Percentiles rank a stretch among this genome's conserved stretches.
These are phyloP conservation scores for Dasysyrphus tricinctus DNA, from an alignment of 2,888 invertebrate species.

Conservation along the genomic window DNA sequence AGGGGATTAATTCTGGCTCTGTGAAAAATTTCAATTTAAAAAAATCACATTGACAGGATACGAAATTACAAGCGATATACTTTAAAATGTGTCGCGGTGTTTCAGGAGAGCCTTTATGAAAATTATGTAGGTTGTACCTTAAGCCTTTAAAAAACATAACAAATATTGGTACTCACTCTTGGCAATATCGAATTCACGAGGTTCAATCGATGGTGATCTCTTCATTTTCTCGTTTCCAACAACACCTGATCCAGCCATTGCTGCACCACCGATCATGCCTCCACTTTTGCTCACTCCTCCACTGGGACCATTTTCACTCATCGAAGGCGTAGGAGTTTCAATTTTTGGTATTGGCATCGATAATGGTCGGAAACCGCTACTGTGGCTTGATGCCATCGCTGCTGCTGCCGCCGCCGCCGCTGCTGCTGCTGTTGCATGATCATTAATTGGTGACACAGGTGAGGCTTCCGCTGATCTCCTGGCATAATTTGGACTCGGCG, in stretches of 20 bases:
- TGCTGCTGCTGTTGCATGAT: conserved; percentile 65
- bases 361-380: conserved; percentile 76
- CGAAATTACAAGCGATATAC: too few relatives aligned
- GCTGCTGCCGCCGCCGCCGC: conserved; percentile 21
- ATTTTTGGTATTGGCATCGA: conserved; percentile 80
- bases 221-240: conserved; percentile 79
- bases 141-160: neutral
- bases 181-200: conserved; percentile 83
- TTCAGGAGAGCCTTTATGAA: too few relatives aligned
- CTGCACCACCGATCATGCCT: conserved; percentile 42
- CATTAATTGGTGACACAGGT: conserved; percentile 63
- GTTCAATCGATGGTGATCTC: conserved; percentile 80
- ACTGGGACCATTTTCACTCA: conserved; percentile 68
- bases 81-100: too few relatives aligned
- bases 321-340: conserved; percentile 78
- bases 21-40: too few relatives aligned
- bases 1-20: too few relatives aligned
- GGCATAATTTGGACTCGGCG: conserved; percentile 77
- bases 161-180: conserved; percentile 82
- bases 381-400: conserved; percentile 79
- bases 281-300: conserved; percentile 62
- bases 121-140: too few relatives aligned
- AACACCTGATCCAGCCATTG: conserved; percentile 76
- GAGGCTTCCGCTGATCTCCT: conserved; percentile 71
- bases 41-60: too few relatives aligned